Base-by-base conservation (phyloP, 2,113 vertebrate genomes). In the Heterotilapia buettikoferi region DNA sequence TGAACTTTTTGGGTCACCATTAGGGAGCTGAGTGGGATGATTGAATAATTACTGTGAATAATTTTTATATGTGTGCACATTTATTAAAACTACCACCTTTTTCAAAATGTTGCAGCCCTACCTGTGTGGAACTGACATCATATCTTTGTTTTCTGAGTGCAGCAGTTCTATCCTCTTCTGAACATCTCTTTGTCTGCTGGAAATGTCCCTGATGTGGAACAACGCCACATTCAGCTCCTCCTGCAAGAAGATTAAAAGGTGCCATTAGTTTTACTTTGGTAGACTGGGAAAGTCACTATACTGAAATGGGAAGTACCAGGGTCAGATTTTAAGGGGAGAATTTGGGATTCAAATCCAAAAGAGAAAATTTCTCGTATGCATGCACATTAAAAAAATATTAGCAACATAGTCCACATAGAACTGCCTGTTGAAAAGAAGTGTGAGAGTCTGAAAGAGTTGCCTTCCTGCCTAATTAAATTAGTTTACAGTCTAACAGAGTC, bases 151-250 rank as follows among this genome's bases (percentile, higher is more conserved):
- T 84, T 98, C 97, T 18, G 97, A 94, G 87, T 98, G 98, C 88
- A 98, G 94, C 68, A 97, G 95, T 53, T 99, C 98, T 10, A 98
- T 96, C 90, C 96, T 97, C 96, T 95, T 97, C 93, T 98, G 97
- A 92, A 97, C 96, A 82, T 99, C 98, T 89, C 96, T 97, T 91
- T 99, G 98, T 90, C 97, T 97, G 93, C 96, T 95, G 73, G 96
- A 98, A 11, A 99, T 96, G 56, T 98, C 97, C 86, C 97, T 97
- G 80, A 99, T 97, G 96, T 98, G 98, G 80, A 96, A 96, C 95
- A 98, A 95, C 2, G 97, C 97, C 86, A 97, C 97, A 7, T 96
- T 98, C 89, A 99, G 95, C 90, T 99, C 98, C 93, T 99, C 98
- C 98, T 99, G 91, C 82, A 83, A 68, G 52, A 26, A 86, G 53